Conservation (phyloP, 2,113 vertebrate species). For the Callocephalon fimbriatum region DNA sequence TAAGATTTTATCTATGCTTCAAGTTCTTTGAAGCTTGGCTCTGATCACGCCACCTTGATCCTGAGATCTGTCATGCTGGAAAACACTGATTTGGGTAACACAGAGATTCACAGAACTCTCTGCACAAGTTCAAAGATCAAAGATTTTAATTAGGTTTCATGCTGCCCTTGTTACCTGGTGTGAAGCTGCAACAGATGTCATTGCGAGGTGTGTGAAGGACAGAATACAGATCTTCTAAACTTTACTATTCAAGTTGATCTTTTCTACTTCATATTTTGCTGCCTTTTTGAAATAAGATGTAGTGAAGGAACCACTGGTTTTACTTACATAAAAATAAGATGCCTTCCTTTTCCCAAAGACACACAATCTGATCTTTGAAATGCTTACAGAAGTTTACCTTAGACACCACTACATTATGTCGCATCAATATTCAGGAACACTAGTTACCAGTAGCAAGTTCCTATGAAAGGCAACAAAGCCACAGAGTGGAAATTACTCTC, state of each 20-base stretch:
- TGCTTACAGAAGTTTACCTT: not conserved
- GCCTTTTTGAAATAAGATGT: not conserved
- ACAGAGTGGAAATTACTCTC: not conserved
- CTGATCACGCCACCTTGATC: not conserved
- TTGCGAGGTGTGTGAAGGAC: not conserved
- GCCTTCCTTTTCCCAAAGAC: not conserved
- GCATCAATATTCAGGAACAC: not conserved
- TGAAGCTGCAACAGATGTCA: not conserved
- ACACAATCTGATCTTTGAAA: not conserved
- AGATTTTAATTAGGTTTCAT: not conserved
- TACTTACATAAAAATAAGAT: not conserved
- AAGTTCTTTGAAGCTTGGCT: not conserved
- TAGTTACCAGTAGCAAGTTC: not conserved
- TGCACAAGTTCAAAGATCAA: not conserved
- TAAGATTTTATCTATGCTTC: not conserved
- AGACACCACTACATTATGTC: no score
- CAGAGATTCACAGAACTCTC: not conserved
- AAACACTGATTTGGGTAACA: not conserved
- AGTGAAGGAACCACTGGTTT: not conserved
- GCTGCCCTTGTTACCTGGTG: not conserved
- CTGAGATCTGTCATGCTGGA: not conserved
- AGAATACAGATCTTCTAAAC: not conserved
- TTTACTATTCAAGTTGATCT: not conserved
- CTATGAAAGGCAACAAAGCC: not conserved
- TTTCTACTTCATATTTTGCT: not conserved